Conservation (phyloP, 2,113 vertebrate species). For the Lycocorax pyrrhopterus region DNA sequence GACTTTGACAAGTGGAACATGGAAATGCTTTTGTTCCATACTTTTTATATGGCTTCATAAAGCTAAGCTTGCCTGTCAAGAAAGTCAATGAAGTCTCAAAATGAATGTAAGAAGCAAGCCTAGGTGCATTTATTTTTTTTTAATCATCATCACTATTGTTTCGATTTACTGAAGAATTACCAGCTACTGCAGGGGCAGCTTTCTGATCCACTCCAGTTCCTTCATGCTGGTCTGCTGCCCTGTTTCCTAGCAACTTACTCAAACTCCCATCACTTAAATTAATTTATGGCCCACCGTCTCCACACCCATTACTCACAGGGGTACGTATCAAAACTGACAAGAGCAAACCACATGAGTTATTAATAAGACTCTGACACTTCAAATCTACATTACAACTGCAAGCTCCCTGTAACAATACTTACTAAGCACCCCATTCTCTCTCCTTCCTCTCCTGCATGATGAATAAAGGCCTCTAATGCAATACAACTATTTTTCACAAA, state of each 20-base stretch:
- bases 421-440: background rate
- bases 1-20: conserved; percentile 7
- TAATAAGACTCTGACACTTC: background rate
- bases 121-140: background rate
- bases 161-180: background rate
- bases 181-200: conserved; percentile 62
- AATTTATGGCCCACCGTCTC: conserved; percentile 68
- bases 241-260: conserved; percentile 80
- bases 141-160: background rate
- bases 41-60: background rate
- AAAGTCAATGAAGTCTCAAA: background rate
- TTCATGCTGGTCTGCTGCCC: conserved; percentile 29
- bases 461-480: background rate
- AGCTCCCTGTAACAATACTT: background rate
- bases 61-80: background rate
- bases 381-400: background rate
- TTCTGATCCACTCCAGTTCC: conserved; percentile 17
- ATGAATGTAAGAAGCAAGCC: background rate
- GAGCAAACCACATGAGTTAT: conserved; percentile 12
- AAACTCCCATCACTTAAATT: conserved; percentile 69
- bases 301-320: conserved; percentile 62
- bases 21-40: conserved; percentile 5
- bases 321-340: conserved; percentile 41
- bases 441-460: background rate
- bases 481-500: background rate